Evolutionary conservation across 2,113 vertebrate species (phyloP), one percentile per base, ranked within the genome.

Genomic region (Acrocephalus arundinaceus): DNA sequence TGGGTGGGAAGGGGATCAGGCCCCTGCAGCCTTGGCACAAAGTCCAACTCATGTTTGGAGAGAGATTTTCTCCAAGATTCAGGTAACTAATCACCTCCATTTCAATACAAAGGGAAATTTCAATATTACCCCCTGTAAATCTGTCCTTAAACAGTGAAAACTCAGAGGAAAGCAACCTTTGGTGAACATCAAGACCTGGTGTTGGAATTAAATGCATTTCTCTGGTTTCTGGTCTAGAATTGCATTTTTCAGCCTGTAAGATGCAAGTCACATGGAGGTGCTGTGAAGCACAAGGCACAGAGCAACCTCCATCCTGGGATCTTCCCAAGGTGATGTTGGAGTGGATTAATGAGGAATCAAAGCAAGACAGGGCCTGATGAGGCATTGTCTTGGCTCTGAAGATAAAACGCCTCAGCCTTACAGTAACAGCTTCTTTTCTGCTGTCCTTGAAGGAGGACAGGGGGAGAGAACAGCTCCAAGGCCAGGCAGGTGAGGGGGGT

Each of bases 41-140:
- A 37, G 27, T 31, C n/a, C 5, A 10, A 9, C 33, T 30, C 0
- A 1, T 0, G 0, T 61, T 70, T 49, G 17, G 24, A 71, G 62
- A 62, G 14, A 65, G 30, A n/a, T 63, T 71, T 67, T 72, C 82
- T 70, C 45, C 41, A 37, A 57, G 30, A 54, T n/a, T 65, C 6
- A 2, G 12, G 15, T 43, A 51, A 84, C 17, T 51, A 41, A 77
- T 43, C 43, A 45, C 30, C 39, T 59, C 28, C 6, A 35, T 57
- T 76, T 72, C 59, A 79, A 48, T 15, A 41, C 28, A 76, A 24
- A 45, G 15, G 23, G 23, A 75, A 55, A 77, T 48, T 41, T 65
- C 49, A 83, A 41, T 33, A 58, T 19, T 37, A 7, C 12, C 9
- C 4, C 63, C 49, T 54, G 27, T 35, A 46, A 54, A n/a, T 23